Percentiles rank a stretch among this genome's conserved stretches.
Conservation (phyloP, 2,797 vertebrate genomes). For the Alauda arvensis region DNA sequence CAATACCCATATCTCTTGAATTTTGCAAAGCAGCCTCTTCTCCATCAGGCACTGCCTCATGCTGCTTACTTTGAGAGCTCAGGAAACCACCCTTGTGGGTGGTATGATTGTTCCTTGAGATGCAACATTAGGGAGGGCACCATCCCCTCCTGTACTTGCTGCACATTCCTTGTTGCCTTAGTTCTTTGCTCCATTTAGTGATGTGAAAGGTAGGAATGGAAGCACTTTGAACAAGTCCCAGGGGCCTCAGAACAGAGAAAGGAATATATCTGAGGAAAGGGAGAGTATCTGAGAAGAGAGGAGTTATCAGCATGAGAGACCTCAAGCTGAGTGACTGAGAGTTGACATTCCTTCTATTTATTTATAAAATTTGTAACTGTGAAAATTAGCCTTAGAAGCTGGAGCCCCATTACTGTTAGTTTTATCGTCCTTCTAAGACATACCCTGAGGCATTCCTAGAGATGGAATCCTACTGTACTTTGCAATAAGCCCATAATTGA, state of each 20-base stretch:
- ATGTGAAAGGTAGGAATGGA: constrained; percentile 18
- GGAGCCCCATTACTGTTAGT: constrained; percentile 75
- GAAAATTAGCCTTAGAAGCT: constrained; percentile 78
- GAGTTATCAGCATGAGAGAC: constrained; percentile 63
- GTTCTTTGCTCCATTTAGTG: constrained; percentile 21
- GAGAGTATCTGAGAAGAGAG: constrained; percentile 46
- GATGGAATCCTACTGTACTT: constrained; percentile 76
- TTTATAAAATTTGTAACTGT: constrained; percentile 78
- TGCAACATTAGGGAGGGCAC: not conserved
- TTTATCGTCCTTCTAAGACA: constrained; percentile 77
- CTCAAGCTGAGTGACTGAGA: constrained; percentile 72
- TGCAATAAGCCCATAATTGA: constrained; percentile 78
- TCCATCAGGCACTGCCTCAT: not conserved
- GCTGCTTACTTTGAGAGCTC: constrained; percentile 3
- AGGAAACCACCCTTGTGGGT: not conserved
- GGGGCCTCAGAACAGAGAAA: constrained; percentile 30
- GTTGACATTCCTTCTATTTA: constrained; percentile 75
- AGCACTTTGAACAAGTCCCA: constrained; percentile 41
- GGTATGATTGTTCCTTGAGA: not conserved
- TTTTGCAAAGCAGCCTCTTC: not conserved
- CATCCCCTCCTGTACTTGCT: not conserved
- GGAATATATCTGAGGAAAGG: constrained; percentile 31
- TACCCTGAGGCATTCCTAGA: constrained; percentile 68
- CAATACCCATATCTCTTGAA: not conserved
- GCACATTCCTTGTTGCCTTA: not conserved